phyloP scores from a whole-genome alignment of 1,140 invertebrate species.

The Helicoverpa zea region DNA sequence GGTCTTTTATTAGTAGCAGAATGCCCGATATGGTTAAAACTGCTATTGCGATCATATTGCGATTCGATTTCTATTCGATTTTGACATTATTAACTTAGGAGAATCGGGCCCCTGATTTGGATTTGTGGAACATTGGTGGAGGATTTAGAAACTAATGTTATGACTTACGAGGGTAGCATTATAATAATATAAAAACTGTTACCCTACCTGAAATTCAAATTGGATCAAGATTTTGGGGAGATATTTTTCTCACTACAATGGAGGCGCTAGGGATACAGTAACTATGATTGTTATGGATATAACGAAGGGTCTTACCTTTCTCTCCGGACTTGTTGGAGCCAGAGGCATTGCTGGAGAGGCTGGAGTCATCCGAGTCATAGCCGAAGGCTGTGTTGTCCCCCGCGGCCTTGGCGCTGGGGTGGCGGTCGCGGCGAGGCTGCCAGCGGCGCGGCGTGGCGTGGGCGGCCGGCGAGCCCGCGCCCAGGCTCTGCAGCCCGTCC shows the following conservation, averaged over 20 bases:
- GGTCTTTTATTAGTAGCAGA: too few relatives aligned
- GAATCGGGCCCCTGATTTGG: too few relatives aligned
- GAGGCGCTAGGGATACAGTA: too few relatives aligned
- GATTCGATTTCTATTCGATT: too few relatives aligned
- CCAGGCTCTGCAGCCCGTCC: constrained; percentile 65
- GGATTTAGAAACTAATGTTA: neutral
- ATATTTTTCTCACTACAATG: too few relatives aligned
- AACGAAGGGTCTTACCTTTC: constrained; percentile 67
- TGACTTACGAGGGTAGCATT: constrained; percentile 6
- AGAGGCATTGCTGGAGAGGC: constrained; percentile 83
- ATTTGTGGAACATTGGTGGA: too few relatives aligned
- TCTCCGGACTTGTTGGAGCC: constrained; percentile 81
- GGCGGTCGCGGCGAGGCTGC: constrained; percentile 69
- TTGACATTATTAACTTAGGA: too few relatives aligned
- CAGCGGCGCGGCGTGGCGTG: constrained; percentile 72
- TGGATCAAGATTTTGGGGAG: neutral
- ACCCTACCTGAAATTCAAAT: neutral
- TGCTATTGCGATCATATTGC: too few relatives aligned
- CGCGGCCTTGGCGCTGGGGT: constrained; percentile 53
- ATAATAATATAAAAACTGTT: neutral
- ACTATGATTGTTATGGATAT: neutral
- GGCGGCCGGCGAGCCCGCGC: constrained; percentile 60
- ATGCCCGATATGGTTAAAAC: too few relatives aligned
- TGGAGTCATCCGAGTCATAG: constrained; percentile 85
- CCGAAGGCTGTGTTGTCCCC: constrained; percentile 75